A percentile compares a stretch with the other conserved stretches of the same genome.
Conservation (phyloP, 2,113 vertebrate species). For the Hippocampus comes region DNA sequence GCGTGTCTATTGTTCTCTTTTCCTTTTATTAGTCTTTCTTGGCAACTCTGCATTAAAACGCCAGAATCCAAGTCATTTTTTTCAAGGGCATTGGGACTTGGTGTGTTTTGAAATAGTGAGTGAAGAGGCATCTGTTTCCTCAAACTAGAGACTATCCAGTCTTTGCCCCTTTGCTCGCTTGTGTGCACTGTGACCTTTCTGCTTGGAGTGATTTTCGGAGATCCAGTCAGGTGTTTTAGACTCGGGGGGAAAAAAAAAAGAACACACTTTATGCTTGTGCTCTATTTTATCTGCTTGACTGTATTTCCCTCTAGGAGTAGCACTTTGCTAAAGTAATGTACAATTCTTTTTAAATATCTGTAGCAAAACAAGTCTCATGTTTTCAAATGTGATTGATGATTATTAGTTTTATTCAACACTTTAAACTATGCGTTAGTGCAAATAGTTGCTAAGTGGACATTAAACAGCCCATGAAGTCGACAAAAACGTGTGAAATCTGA, state of each 20-base stretch:
- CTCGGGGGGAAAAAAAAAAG: not conserved
- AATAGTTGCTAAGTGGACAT: not conserved
- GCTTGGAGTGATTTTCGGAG: not conserved
- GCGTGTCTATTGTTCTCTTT: slow-evolving; percentile 1
- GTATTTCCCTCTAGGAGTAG: not conserved
- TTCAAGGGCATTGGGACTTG: not conserved
- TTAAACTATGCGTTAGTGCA: not conserved
- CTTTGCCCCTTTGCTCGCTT: not conserved
- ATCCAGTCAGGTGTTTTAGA: not conserved
- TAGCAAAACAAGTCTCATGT: not conserved
- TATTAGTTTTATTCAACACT: not conserved
- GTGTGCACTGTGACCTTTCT: not conserved
- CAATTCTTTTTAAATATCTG: not conserved
- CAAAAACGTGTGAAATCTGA: not conserved
- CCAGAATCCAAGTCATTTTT: not conserved
- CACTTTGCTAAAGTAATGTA: not conserved
- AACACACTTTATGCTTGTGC: not conserved
- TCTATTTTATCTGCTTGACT: not conserved
- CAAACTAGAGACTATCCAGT: not conserved
- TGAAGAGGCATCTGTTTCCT: not conserved
- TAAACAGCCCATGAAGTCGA: not conserved
- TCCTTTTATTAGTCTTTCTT: slow-evolving; percentile 6
- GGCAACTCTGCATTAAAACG: not conserved
- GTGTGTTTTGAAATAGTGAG: not conserved
- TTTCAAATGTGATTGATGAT: not conserved